Evolutionary conservation across 2,888 invertebrate genomes (phyloP).

Genomic region (Drosophila tripunctata): DNA sequence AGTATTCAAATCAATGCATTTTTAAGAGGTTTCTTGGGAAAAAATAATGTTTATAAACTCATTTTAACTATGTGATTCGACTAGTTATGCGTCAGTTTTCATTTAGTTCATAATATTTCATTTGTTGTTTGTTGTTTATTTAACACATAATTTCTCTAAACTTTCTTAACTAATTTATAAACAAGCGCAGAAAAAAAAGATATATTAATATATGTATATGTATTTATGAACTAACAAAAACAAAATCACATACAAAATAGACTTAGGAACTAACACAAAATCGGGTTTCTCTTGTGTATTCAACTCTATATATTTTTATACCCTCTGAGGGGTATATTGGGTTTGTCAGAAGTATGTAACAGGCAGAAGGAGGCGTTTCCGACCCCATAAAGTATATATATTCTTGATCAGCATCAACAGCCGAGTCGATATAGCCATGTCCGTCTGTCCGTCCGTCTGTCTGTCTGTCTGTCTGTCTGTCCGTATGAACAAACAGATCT

Average conservation of each 20-base stretch:
- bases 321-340: too few species aligned
- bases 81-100: constrained; percentile 5
- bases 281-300: constrained; percentile 5
- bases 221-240: constrained; percentile 19
- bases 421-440: too few species aligned
- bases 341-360: too few species aligned
- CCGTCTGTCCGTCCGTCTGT: too few species aligned
- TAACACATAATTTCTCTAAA: constrained; percentile 17
- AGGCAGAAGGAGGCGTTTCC: too few species aligned
- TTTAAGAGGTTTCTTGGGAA: background rate
- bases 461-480: too few species aligned
- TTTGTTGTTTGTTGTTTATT: constrained; percentile 9
- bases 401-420: too few species aligned
- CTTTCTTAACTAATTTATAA: constrained; percentile 4
- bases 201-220: too few species aligned
- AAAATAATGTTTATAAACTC: background rate
- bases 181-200: constrained; percentile 19
- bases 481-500: too few species aligned
- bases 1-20: background rate
- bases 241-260: constrained; percentile 34
- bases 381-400: too few species aligned
- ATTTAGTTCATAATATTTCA: background rate
- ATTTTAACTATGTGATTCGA: constrained; percentile 1
- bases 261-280: constrained; percentile 20
- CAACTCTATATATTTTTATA: constrained; percentile 4